phyloP scores from a whole-genome alignment of 2,888 invertebrate species.

The Leuctra nigra region DNA sequence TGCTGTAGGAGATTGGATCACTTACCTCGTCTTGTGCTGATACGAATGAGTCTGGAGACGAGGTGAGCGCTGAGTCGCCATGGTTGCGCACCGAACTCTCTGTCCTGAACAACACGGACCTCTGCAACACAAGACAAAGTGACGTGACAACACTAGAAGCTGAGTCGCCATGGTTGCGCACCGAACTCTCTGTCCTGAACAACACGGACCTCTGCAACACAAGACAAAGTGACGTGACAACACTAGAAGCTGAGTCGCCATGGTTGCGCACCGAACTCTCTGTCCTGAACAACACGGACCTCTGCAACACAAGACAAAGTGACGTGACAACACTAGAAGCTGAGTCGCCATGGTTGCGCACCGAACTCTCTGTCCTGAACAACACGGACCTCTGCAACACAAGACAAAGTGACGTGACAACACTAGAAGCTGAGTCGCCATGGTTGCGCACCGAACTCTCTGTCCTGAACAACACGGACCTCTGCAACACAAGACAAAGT shows the following conservation, averaged over 20 bases:
- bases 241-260: conserved; percentile 35
- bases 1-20: too few relatives aligned
- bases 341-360: conserved; percentile 31
- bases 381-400: conserved; percentile 67
- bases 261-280: conserved; percentile 46
- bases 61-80: conserved; percentile 48
- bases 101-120: conserved; percentile 77
- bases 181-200: conserved; percentile 66
- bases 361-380: conserved; percentile 66
- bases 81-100: conserved; percentile 46
- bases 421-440: too few relatives aligned
- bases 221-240: too few relatives aligned
- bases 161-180: conserved; percentile 31
- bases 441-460: too few relatives aligned
- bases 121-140: conserved; percentile 52
- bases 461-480: too few relatives aligned
- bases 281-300: conserved; percentile 77
- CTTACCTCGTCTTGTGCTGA: conserved; percentile 85
- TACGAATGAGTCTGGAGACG: conserved; percentile 92
- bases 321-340: too few relatives aligned
- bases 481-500: too few relatives aligned
- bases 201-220: conserved; percentile 67
- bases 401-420: too few relatives aligned
- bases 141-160: too few relatives aligned
- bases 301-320: conserved; percentile 52